Base-by-base conservation (phyloP, 2,888 invertebrate species). In the Caenorhabditis sinica region DNA sequence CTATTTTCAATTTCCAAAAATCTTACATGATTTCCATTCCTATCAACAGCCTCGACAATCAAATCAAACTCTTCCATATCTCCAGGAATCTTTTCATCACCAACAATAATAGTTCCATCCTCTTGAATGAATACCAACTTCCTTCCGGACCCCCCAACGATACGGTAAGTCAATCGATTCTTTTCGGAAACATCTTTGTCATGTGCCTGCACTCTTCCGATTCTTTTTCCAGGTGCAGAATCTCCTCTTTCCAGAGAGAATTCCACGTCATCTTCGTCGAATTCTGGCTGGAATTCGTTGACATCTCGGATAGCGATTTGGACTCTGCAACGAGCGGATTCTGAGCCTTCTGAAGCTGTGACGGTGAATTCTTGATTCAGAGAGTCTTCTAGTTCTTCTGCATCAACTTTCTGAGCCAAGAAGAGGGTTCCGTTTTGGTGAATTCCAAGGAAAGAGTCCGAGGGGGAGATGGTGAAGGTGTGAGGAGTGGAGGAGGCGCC, bases 241-340 rank as follows among this genome's bases (percentile, higher is more conserved):
- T 79, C 71, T 5, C 23, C 25, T 36, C 69, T 9, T 13, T 81
- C 80, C 28, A 63, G 23, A 13, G 75, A 84, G 75, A 80, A 69
- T 58, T 72, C 82, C 49, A 76, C 66, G 36, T 68, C 82, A n/a
- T 81, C 60, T 68, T 87, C 85, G 13, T 77, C 82, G 58, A 92
- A 92, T 61, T 82, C 75, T 1, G 92, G 92, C 20, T 69, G 43
- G 77, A 88, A 90, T 68, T 92, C 92, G 80, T 92, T 89, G 30
- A 88, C 91, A 51, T 92, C 91, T n/a, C 86, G 80, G 25, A 91
- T 82, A 25, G 91, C 90, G 20, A 91, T 72, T 68, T 89, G 86
- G 0, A 92, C 61, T 13, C 85, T 85, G 8, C 89, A 76, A 5
- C 83, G 73, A 1, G 90, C 82, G 13, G 66, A 61, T 45, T 87